phyloP scores from a whole-genome alignment of 2,797 vertebrate species.

The Trachops cirrhosus region DNA sequence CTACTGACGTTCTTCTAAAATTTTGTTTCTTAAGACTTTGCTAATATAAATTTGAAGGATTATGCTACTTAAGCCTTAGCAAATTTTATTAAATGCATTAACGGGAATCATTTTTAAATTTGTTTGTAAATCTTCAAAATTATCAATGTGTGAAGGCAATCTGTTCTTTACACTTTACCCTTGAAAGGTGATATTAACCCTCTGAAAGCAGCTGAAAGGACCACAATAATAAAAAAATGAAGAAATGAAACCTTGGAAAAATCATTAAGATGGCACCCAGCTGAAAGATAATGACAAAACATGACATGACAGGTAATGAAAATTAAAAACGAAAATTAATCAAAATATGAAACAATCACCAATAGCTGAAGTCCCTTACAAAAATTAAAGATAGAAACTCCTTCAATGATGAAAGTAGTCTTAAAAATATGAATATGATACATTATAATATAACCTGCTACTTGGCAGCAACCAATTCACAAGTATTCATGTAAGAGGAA shows the following conservation, averaged over 20 bases:
- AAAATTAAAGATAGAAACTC: constrained; percentile 73
- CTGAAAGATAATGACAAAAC: constrained; percentile 73
- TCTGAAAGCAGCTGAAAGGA: constrained; percentile 48
- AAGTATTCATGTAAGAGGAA: constrained; percentile 16
- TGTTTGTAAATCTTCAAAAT: constrained; percentile 70
- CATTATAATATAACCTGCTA: constrained; percentile 61
- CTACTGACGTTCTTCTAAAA: constrained; percentile 5
- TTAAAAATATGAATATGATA: constrained; percentile 72
- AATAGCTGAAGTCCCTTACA: constrained; percentile 71
- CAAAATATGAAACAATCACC: constrained; percentile 77
- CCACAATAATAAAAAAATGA: constrained; percentile 56
- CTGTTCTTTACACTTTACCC: constrained; percentile 54
- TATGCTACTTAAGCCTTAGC: constrained; percentile 50
- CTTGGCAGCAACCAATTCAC: constrained; percentile 59
- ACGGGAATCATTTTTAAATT: constrained; percentile 54
- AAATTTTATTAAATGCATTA: constrained; percentile 66
- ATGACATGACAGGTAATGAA: constrained; percentile 67
- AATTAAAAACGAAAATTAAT: constrained; percentile 78
- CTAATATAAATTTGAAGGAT: constrained; percentile 61
- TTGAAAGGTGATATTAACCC: constrained; percentile 49
- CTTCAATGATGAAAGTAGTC: constrained; percentile 70
- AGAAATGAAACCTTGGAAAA: constrained; percentile 56
- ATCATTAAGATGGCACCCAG: constrained; percentile 67
- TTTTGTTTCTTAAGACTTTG: constrained; percentile 45
- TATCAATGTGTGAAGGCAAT: constrained; percentile 47